Percentiles rank a stretch among this genome's conserved stretches.
These are phyloP conservation scores for Girardia tigrina DNA, from an alignment of 2,888 invertebrate genomes.

Conservation along the genomic window DNA sequence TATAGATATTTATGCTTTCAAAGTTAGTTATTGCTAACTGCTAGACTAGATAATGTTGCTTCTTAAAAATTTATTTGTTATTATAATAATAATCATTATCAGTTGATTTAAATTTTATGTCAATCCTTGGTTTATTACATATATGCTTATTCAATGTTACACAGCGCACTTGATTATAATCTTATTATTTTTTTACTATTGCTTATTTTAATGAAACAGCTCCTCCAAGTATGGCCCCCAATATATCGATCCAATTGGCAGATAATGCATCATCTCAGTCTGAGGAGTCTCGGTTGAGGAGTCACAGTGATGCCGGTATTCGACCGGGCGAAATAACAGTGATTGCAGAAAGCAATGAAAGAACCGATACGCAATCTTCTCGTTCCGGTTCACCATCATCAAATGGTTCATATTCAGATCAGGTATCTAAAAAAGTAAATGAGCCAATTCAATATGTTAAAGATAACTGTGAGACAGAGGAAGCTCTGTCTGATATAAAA, in stretches of 20 bases:
- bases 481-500: background rate
- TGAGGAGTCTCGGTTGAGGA: slow-evolving; percentile 5
- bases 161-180: too few relatives aligned
- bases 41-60: background rate
- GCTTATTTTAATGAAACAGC: too few relatives aligned
- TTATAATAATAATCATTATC: too few relatives aligned
- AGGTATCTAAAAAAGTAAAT: background rate
- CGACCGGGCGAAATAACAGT: background rate
- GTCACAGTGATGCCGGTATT: background rate
- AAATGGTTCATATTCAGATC: background rate
- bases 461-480: background rate
- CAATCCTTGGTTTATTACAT: too few relatives aligned
- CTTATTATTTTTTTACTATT: too few relatives aligned
- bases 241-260: background rate
- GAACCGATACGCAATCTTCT: background rate
- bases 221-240: background rate
- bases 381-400: background rate
- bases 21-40: background rate
- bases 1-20: background rate
- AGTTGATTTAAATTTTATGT: too few relatives aligned
- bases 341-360: background rate
- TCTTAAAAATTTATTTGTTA: too few relatives aligned
- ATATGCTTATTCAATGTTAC: too few relatives aligned
- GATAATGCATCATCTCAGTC: background rate
- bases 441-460: background rate